Evolutionary conservation across 2,888 invertebrate genomes (phyloP).

Genomic region (Microctonus brassicae): DNA sequence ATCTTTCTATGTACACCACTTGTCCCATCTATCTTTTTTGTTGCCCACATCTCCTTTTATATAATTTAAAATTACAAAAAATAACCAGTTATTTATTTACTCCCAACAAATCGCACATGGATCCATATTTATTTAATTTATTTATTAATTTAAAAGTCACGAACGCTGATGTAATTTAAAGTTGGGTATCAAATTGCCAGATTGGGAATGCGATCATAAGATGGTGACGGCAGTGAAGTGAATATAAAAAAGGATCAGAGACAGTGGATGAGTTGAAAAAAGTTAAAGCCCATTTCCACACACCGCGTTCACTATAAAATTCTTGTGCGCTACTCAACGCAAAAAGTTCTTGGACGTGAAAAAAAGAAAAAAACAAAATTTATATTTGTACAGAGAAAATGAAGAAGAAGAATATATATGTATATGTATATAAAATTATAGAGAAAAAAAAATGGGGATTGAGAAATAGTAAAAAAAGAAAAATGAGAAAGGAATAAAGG

Average conservation of each 20-base stretch:
- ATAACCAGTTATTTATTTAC: too few relatives aligned
- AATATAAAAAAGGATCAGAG: not conserved
- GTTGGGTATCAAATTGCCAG: too few relatives aligned
- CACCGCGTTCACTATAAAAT: not conserved
- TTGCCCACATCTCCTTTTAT: not conserved
- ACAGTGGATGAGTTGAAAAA: not conserved
- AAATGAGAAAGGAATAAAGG: constrained; percentile 24
- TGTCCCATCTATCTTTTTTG: not conserved
- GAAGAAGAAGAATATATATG: constrained; percentile 2
- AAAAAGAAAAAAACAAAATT: constrained; percentile 16
- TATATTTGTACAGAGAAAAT: not conserved
- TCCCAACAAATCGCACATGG: too few relatives aligned
- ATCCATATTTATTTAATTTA: too few relatives aligned
- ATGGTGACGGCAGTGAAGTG: too few relatives aligned
- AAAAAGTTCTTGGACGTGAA: constrained; percentile 15
- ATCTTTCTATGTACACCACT: not conserved
- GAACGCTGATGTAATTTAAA: too few relatives aligned
- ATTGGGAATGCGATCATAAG: too few relatives aligned
- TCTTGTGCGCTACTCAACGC: constrained; percentile 19
- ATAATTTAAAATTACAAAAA: too few relatives aligned
- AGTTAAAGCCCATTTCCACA: constrained; percentile 2
- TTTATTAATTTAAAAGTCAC: too few relatives aligned
- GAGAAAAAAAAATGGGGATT: not conserved
- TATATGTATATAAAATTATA: constrained; percentile 4
- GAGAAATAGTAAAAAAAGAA: not conserved